phyloP scores from a whole-genome alignment of 2,797 vertebrate species.

The Alca torda region DNA sequence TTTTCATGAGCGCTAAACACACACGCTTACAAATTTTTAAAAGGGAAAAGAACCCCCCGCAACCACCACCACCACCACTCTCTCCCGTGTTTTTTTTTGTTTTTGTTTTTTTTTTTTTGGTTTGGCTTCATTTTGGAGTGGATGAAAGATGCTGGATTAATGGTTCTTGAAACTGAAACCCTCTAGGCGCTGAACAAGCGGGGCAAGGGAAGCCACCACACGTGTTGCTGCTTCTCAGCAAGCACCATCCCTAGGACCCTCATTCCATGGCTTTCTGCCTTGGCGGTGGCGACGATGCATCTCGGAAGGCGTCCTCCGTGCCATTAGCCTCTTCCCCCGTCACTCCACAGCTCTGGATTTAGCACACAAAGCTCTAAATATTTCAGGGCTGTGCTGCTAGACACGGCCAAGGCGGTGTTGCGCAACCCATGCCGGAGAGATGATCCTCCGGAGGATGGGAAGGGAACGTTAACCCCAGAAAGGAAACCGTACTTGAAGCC shows the following conservation, averaged over 20 bases:
- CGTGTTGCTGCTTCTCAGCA: neutral
- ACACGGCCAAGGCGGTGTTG: fast-evolving
- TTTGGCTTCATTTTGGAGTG: neutral
- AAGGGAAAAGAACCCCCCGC: neutral
- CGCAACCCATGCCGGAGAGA: fast-evolving
- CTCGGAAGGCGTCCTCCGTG: fast-evolving
- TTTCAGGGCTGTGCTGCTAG: neutral
- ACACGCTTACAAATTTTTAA: neutral
- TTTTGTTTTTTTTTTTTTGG: neutral
- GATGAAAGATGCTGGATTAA: neutral
- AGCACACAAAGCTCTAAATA: neutral
- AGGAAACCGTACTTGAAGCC: neutral
- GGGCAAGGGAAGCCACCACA: neutral
- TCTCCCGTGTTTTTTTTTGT: neutral
- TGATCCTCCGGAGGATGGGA: neutral
- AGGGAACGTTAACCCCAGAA: neutral
- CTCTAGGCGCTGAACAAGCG: fast-evolving
- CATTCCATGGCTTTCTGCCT: fast-evolving
- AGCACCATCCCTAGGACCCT: neutral
- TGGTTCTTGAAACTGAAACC: neutral
- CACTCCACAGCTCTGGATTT: neutral
- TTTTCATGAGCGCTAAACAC: slow-evolving; percentile 15
- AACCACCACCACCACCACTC: fast-evolving
- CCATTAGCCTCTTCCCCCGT: neutral
- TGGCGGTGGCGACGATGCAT: fast-evolving